Evolutionary conservation across 2,113 vertebrate genomes (phyloP), one percentile per base, ranked within the genome.

Genomic region (Pontoporia blainvillei): DNA sequence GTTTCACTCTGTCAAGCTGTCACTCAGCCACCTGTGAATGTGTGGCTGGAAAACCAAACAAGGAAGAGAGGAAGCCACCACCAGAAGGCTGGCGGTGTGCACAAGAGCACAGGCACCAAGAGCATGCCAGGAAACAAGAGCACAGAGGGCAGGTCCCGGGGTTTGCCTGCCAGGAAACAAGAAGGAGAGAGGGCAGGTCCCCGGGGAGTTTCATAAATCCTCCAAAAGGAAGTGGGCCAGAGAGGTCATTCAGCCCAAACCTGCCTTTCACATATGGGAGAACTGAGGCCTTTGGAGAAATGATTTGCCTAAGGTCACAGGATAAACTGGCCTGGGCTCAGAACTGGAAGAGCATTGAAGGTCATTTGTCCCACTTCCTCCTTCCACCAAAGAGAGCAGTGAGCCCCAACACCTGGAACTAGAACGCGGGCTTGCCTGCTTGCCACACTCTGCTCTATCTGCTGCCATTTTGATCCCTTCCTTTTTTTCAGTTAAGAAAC

Each of bases 301-400:
- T 13, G 31, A 75, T 64, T 87, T n/a, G 44, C 87, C n/a, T 72
- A 29, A 64, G 20, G 52, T 49, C n/a, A 59, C n/a, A 6, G 34
- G 81, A 21, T 34, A 82, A 52, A 52, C 6, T 21, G n/a, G 73
- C 71, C 15, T 6, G 6, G 0, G 17, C 15, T 41, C 54, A 44
- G 59, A 93, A 17, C 31, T 0, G 0, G 7, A n/a, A 61, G 69
- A 75, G 25, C 6, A 1, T 17, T 8, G 15, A 41, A 21, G 27
- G 46, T 44, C 36, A 21, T 73, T 57, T 49, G 41, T 92, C 49
- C 52, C 39, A 21, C 59, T 49, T 91, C 23, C 36, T 69, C 25
- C 25, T 62, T 31, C 72, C 8, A 25, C 25, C 0, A 3, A 5
- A 29, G 44, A 20, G 5, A 27, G 59, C 18, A 6, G 18, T 9